Percentiles rank a stretch among this genome's conserved stretches.
Evolutionary conservation across 2,888 invertebrate genomes (phyloP).

Genomic region (Bimastos eiseni): DNA sequence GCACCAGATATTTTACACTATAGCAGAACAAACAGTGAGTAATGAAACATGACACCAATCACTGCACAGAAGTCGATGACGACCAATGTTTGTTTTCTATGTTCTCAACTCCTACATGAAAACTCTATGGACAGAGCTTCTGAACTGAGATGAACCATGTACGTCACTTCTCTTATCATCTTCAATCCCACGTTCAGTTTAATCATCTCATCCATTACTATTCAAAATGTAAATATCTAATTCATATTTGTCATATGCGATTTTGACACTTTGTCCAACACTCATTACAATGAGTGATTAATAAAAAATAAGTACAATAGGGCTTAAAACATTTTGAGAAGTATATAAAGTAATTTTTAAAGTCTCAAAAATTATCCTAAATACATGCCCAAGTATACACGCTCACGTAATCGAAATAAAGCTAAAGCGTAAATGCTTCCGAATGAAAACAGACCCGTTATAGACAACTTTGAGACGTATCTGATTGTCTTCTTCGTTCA

Average conservation of each 20-base stretch:
- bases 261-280: not conserved
- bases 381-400: not conserved
- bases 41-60: not conserved
- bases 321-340: not conserved
- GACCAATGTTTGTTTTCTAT: not conserved
- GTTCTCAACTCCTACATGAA: not conserved
- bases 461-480: slow-evolving; percentile 35
- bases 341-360: not conserved
- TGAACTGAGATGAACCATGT: not conserved
- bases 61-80: not conserved
- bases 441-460: slow-evolving; percentile 31
- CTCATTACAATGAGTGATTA: not conserved
- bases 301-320: not conserved
- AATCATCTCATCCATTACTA: not conserved
- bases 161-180: not conserved
- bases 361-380: not conserved
- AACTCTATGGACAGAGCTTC: not conserved
- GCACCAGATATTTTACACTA: not conserved
- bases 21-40: not conserved
- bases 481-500: slow-evolving; percentile 33
- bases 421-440: no score
- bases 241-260: not conserved
- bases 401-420: not conserved
- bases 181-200: not conserved
- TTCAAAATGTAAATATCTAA: not conserved